Base-by-base conservation (phyloP, 2,888 invertebrate species). In the Nemoura dubitans region DNA sequence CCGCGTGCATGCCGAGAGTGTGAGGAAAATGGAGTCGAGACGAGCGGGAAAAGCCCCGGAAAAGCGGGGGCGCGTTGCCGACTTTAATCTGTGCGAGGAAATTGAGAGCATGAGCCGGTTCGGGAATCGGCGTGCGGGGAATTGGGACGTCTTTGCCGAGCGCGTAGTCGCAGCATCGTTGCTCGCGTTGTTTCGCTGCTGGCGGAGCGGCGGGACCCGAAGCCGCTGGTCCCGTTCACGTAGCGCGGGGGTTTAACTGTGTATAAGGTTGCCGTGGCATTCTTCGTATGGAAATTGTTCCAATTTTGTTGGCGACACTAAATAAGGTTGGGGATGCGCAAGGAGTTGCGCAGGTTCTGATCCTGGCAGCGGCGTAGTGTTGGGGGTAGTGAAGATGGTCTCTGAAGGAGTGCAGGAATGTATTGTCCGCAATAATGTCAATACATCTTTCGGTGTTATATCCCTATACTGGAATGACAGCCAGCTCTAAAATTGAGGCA, bases 81-180 rank as follows among this genome's bases (percentile, higher is more conserved):
- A 81, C 29, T 81, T 14, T 81, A 81, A 81, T 81, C 81, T 81
- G 81, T 10, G n/a, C 81, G 29, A 2, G 16, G 81, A 30, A 81
- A 81, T 29, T 81, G 28, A 30, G 29, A 81, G 29, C 81, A 2
- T 0, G n/a, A 81, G 81, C 25, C 59, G 16, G 59, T 59, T 36
- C n/a, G 59, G 16, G 14, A 59, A 59, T 59, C 16, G 59, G 14
- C 59, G 59, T 21, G 59, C 59, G 21, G 59, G 59, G 59, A 59
- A 21, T 59, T 2, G 5, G 36, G 59, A 16, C 59, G 36, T 21
- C 59, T 10, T 1, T 14, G 59, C 59, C 59, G 59, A 16, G 6
- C 6, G 6, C 59, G 59, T 2, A 1, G 59, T 14, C 59, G 59
- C 14, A 3, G 59, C 36, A 36, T 36, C 36, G 3, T 36, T 36